Conservation (phyloP, 92 coral and sea anemone species). For the Palythoa grandiflora region DNA sequence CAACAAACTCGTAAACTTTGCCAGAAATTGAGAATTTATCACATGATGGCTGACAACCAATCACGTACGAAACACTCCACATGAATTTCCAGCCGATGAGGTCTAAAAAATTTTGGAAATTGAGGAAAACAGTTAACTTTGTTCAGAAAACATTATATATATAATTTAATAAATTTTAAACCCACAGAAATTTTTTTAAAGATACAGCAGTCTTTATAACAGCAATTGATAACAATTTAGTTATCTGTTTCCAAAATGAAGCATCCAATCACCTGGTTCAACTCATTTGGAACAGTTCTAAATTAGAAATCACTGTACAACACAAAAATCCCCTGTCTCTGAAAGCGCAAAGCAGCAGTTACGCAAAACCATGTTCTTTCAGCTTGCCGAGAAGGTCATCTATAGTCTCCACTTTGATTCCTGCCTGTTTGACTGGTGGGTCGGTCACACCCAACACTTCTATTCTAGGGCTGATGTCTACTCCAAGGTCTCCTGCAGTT, state of each 20-base stretch:
- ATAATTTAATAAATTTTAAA: too few relatives aligned
- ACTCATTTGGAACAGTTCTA: background rate
- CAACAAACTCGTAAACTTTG: too few relatives aligned
- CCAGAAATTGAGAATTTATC: too few relatives aligned
- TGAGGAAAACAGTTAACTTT: too few relatives aligned
- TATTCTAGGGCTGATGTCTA: constrained; percentile 89
- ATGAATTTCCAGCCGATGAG: too few relatives aligned
- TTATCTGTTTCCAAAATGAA: background rate
- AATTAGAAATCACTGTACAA: background rate
- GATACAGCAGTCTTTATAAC: too few relatives aligned
- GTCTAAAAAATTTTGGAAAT: too few relatives aligned
- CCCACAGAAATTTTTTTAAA: too few relatives aligned
- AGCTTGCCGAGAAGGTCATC: constrained; percentile 89
- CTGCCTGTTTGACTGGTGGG: constrained; percentile 96
- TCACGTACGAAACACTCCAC: too few relatives aligned
- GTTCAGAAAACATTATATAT: too few relatives aligned
- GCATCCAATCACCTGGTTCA: background rate
- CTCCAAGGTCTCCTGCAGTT: constrained; percentile 88
- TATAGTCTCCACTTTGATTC: constrained; percentile 94
- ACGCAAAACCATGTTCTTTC: constrained; percentile 91
- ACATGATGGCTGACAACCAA: too few relatives aligned
- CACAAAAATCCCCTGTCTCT: background rate
- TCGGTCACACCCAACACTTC: constrained; percentile 85
- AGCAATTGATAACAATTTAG: too few relatives aligned
- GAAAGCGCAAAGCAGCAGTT: background rate